phyloP scores from a whole-genome alignment of 2,113 vertebrate genomes.

The Labrus mixtus region DNA sequence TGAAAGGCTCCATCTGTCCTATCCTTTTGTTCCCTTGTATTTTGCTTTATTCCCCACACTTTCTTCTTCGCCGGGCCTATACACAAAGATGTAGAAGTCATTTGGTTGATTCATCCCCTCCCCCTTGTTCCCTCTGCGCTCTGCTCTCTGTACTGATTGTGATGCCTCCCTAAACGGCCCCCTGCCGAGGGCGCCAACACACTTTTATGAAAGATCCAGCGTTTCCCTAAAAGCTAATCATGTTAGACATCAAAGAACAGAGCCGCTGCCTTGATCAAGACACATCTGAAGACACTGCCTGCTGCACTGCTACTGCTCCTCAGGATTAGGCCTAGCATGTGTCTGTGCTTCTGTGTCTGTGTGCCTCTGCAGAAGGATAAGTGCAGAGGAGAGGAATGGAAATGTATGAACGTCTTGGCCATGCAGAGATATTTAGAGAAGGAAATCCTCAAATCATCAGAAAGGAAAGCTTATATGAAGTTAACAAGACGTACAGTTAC shows the following conservation, averaged over 20 bases:
- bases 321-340: conserved; percentile 38
- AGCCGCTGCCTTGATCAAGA: conserved; percentile 68
- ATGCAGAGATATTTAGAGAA: conserved; percentile 1
- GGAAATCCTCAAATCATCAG: not conserved
- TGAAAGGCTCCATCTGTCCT: not conserved
- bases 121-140: not conserved
- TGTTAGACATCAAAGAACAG: conserved; percentile 76
- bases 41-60: not conserved
- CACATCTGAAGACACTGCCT: conserved; percentile 63
- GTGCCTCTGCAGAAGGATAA: conserved; percentile 7
- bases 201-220: conserved; percentile 76
- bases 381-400: not conserved
- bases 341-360: conserved; percentile 8
- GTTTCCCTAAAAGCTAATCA: conserved; percentile 80
- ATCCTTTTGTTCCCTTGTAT: not conserved
- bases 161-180: conserved; percentile 66
- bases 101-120: conserved; percentile 26
- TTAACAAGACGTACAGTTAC: not conserved
- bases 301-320: conserved; percentile 30
- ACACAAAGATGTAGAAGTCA: conserved; percentile 31
- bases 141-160: conserved; percentile 61
- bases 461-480: not conserved
- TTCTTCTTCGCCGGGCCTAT: conserved; percentile 13
- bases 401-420: not conserved
- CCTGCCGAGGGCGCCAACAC: conserved; percentile 64